phyloP scores from a whole-genome alignment of 2,797 vertebrate genomes.

The Chanos chanos region DNA sequence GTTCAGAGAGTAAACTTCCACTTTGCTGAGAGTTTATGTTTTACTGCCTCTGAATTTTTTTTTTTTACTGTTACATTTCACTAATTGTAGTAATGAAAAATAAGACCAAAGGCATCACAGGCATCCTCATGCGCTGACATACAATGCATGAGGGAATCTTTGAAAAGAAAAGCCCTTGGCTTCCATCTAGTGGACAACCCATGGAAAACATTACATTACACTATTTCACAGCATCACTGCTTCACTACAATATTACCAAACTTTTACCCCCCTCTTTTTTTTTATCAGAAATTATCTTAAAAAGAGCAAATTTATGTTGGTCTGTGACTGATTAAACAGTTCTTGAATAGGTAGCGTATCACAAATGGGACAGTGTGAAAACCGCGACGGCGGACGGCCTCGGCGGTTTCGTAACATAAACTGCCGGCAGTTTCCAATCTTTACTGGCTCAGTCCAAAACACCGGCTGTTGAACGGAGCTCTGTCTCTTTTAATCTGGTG shows the following conservation, averaged over 20 bases:
- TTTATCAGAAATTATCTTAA: too few species aligned
- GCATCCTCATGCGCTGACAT: background rate
- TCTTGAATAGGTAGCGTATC: background rate
- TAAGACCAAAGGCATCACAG: background rate
- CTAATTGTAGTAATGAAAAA: too few species aligned
- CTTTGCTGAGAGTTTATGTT: too few species aligned
- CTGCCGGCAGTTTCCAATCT: conserved; percentile 8
- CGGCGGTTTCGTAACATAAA: conserved; percentile 28
- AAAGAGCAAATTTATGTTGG: too few species aligned
- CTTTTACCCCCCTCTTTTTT: too few species aligned
- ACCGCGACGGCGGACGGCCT: background rate
- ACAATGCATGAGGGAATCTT: background rate
- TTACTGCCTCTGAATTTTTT: too few species aligned
- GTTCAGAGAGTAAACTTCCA: too few species aligned
- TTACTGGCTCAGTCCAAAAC: conserved; percentile 8
- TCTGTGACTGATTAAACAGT: background rate
- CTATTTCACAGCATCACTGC: background rate
- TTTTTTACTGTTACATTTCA: too few species aligned
- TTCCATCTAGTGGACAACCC: conserved; percentile 24
- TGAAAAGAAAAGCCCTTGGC: background rate
- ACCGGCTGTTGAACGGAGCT: conserved; percentile 18
- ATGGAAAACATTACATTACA: background rate
- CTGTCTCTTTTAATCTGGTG: conserved; percentile 2
- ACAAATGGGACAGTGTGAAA: conserved; percentile 2
- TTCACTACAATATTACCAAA: too few species aligned